Evolutionary conservation across 2,888 invertebrate genomes (phyloP).

Genomic region (Polydrusus cervinus): DNA sequence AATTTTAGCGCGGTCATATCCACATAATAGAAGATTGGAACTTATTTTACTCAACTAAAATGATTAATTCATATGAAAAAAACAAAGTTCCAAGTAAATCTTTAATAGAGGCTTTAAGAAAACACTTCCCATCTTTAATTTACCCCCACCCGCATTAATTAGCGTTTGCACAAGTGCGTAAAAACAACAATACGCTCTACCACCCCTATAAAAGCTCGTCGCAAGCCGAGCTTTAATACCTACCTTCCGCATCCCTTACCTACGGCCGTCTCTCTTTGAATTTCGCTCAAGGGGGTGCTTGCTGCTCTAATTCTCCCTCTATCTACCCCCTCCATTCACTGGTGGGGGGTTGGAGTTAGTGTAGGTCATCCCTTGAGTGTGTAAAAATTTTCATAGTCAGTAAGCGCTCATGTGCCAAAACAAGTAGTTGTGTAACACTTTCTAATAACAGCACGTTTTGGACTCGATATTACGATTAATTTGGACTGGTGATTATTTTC

Average conservation of each 20-base stretch:
- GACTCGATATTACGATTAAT: conserved; percentile 30
- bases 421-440: conserved; percentile 59
- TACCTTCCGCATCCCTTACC: conserved; percentile 36
- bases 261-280: conserved; percentile 43
- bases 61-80: too few relatives aligned
- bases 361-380: conserved; percentile 70
- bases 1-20: too few relatives aligned
- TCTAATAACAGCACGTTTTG: conserved; percentile 39
- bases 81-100: neutral
- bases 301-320: conserved; percentile 51
- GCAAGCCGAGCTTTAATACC: conserved; percentile 28
- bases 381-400: conserved; percentile 68
- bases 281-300: conserved; percentile 44
- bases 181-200: conserved; percentile 42
- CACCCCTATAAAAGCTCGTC: conserved; percentile 42
- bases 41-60: too few relatives aligned
- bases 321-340: conserved; percentile 59
- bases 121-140: neutral
- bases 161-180: conserved; percentile 42
- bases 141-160: conserved; percentile 34
- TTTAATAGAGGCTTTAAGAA: too few relatives aligned
- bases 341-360: conserved; percentile 69
- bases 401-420: conserved; percentile 65
- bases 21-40: too few relatives aligned
- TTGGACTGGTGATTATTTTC: conserved; percentile 22